Evolutionary conservation across 2,888 invertebrate species (phyloP).

Genomic region (Cancer borealis): DNA sequence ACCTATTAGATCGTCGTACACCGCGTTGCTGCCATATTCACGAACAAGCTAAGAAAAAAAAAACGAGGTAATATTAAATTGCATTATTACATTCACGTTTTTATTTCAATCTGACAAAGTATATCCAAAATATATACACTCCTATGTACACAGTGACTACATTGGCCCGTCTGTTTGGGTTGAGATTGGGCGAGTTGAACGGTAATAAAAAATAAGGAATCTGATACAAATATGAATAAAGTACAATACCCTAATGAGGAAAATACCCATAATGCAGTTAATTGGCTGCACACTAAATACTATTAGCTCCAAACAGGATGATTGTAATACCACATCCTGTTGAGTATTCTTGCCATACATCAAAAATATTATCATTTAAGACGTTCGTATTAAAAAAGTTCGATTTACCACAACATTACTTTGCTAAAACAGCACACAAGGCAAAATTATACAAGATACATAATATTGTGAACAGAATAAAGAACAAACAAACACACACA

Average conservation of each 20-base stretch:
- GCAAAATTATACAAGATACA: neutral
- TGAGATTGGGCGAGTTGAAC: neutral
- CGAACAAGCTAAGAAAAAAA: neutral
- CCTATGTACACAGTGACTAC: conserved; percentile 22
- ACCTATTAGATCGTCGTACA: neutral
- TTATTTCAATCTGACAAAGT: conserved; percentile 18
- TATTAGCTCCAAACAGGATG: neutral
- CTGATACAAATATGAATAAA: neutral
- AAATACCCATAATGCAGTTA: conserved; percentile 24
- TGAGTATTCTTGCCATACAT: neutral
- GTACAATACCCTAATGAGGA: neutral
- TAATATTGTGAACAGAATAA: neutral
- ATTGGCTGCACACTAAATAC: neutral
- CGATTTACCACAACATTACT: neutral
- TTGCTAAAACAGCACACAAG: neutral
- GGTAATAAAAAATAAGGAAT: neutral
- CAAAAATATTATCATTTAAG: neutral
- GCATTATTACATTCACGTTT: neutral
- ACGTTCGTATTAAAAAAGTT: neutral
- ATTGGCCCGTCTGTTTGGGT: neutral
- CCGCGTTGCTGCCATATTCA: neutral
- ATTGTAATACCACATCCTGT: neutral
- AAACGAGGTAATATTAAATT: neutral
- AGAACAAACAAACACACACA: neutral
- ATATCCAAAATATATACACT: conserved; percentile 39